A percentile compares a stretch with the other conserved stretches of the same genome.
phyloP scores from a whole-genome alignment of 1,140 invertebrate species.

The Acromyrmex echinatior region DNA sequence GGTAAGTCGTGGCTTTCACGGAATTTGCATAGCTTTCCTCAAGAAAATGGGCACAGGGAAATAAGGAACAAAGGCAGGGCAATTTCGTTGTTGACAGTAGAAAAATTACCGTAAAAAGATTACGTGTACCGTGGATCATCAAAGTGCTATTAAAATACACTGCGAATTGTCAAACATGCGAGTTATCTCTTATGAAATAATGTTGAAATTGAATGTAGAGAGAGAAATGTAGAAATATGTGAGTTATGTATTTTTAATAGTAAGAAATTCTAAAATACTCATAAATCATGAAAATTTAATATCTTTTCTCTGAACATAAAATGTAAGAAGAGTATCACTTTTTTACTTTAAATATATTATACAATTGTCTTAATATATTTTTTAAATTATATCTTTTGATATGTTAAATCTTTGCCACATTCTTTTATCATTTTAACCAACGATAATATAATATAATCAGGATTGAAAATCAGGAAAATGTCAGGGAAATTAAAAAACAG shows the following conservation, averaged over 20 bases:
- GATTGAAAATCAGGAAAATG: too few relatives aligned
- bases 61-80: constrained; percentile 46
- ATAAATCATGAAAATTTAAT: background rate
- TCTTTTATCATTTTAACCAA: background rate
- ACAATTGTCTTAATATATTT: background rate
- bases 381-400: background rate
- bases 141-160: constrained; percentile 16
- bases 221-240: background rate
- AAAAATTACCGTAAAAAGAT: constrained; percentile 56
- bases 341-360: background rate
- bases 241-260: background rate
- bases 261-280: background rate
- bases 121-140: constrained; percentile 35
- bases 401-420: background rate
- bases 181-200: constrained; percentile 4
- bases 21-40: constrained; percentile 53
- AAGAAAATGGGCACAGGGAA: constrained; percentile 54
- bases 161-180: constrained; percentile 28
- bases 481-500: too few relatives aligned
- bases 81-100: constrained; percentile 59
- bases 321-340: background rate
- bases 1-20: constrained; percentile 46
- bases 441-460: background rate
- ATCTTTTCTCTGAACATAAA: background rate
- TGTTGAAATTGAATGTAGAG: background rate